Evolutionary conservation across 1,140 invertebrate species (phyloP).

Genomic region (Bombus waltoni): DNA sequence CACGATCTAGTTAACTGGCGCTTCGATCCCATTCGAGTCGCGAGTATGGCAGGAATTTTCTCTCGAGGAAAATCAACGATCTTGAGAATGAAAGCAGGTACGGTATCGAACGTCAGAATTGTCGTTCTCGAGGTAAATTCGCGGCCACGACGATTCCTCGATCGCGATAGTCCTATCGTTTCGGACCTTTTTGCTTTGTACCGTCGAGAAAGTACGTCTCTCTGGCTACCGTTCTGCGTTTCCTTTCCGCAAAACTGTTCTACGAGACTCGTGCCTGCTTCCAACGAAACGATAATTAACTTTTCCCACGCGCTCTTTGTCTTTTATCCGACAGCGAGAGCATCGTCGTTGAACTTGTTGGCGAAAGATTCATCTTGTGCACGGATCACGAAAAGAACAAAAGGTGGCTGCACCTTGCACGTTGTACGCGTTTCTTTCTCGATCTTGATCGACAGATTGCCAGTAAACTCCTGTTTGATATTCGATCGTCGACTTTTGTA

Average conservation of each 20-base stretch:
- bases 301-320: background rate
- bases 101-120: background rate
- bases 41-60: background rate
- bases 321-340: background rate
- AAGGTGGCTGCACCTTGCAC: background rate
- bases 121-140: conserved; percentile 28
- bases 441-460: background rate
- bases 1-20: background rate
- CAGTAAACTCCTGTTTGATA: background rate
- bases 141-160: background rate
- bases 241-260: conserved; percentile 51
- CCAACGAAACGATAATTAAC: conserved; percentile 34
- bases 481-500: background rate
- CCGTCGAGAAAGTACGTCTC: conserved; percentile 65
- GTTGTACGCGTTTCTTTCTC: background rate
- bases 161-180: background rate
- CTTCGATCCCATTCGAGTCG: background rate
- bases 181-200: conserved; percentile 64
- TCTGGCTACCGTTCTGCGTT: conserved; percentile 1
- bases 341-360: background rate
- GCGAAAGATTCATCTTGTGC: background rate
- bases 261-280: no score
- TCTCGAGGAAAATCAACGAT: background rate
- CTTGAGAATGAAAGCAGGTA: background rate
- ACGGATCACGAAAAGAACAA: background rate